Conservation (phyloP, 2,888 invertebrate species). For the Agonopterix heracliana region DNA sequence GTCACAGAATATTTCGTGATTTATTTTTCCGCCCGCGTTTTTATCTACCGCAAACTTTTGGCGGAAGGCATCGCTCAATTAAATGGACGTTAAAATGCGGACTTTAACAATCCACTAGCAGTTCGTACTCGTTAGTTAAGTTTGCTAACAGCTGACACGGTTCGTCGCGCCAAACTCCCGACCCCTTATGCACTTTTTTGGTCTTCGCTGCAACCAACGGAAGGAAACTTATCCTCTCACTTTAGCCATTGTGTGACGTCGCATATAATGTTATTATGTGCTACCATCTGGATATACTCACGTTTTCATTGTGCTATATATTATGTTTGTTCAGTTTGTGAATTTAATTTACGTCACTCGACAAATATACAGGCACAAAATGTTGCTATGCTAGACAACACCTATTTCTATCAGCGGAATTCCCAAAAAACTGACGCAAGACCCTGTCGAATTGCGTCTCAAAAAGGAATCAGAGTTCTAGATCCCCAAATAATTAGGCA, state of each 20-base stretch:
- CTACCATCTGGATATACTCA: background rate
- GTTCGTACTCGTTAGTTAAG: slow-evolving; percentile 45
- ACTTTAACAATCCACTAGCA: slow-evolving; percentile 34
- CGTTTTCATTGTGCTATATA: background rate
- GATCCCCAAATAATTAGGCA: slow-evolving; percentile 23
- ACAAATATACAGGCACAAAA: no score
- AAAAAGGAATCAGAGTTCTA: background rate
- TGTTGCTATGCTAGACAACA: no score
- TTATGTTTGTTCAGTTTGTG: no score
- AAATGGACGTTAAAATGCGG: slow-evolving; percentile 31
- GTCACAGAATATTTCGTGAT: slow-evolving; percentile 22
- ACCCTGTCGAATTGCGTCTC: no score
- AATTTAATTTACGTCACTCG: background rate
- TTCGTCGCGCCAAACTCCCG: slow-evolving; percentile 35
- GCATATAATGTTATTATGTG: background rate
- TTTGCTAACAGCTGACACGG: slow-evolving; percentile 48
- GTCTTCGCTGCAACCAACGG: slow-evolving; percentile 32
- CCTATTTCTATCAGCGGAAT: no score
- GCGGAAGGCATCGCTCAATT: slow-evolving; percentile 32
- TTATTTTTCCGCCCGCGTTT: slow-evolving; percentile 21
- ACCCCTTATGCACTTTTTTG: slow-evolving; percentile 45
- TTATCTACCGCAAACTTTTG: slow-evolving; percentile 21
- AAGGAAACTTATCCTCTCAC: slow-evolving; percentile 36
- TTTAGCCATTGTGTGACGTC: slow-evolving; percentile 4
- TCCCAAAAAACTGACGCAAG: no score